Conservation (phyloP, 1,140 invertebrate genomes). For the Diachasmimorpha longicaudata region DNA sequence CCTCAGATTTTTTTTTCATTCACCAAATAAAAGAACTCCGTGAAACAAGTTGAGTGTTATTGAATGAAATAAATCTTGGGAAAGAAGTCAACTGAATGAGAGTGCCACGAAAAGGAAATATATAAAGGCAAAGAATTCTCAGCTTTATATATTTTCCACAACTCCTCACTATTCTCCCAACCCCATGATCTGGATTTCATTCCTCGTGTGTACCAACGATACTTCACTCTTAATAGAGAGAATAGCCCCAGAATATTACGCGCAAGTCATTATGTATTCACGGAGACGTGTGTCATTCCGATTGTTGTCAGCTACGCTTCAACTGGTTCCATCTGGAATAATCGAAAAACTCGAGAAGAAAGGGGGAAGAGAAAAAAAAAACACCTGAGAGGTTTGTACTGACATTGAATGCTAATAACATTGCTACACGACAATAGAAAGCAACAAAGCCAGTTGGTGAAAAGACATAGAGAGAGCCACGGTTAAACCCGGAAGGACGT, state of each 20-base stretch:
- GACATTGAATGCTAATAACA: conserved; percentile 28
- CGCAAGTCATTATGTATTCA: background rate
- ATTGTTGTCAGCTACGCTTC: background rate
- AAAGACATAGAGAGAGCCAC: background rate
- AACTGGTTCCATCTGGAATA: background rate
- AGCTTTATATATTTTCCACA: background rate
- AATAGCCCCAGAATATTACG: background rate
- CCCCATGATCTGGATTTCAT: background rate
- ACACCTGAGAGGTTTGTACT: background rate
- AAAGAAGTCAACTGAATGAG: conserved; percentile 3
- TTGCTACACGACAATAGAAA: conserved; percentile 14
- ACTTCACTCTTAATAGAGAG: background rate
- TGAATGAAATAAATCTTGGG: conserved; percentile 19
- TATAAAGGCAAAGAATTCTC: background rate
- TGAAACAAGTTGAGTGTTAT: conserved; percentile 8
- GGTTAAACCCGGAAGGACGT: background rate
- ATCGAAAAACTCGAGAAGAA: background rate
- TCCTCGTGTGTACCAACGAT: background rate
- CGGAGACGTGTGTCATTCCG: background rate
- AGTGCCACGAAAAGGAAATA: background rate
- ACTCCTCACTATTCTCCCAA: background rate
- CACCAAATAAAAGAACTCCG: background rate
- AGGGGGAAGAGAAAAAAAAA: background rate
- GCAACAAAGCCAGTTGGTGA: conserved; percentile 4
- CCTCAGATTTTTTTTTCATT: background rate